These are phyloP conservation scores for Anthopleura xanthogrammica DNA, from an alignment of 92 coral and sea anemone species.

Conservation along the genomic window DNA sequence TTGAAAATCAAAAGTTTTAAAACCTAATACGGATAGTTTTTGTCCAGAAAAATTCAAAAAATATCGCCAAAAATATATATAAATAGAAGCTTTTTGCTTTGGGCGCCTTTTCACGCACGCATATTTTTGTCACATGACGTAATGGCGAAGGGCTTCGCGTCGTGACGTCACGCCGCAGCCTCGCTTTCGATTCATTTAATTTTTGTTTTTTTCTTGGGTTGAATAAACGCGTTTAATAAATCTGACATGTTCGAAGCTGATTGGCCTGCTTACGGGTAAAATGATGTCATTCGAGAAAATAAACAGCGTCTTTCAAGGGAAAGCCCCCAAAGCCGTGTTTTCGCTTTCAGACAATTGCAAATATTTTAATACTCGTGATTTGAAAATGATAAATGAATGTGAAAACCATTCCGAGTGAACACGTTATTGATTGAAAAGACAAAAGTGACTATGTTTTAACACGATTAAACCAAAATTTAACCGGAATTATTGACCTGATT, in stretches of 20 bases:
- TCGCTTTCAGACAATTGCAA: slow-evolving; percentile 13
- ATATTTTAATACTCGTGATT: not conserved
- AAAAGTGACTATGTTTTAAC: not conserved
- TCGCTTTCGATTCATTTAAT: slow-evolving; percentile 53
- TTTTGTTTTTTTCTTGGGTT: slow-evolving; percentile 35
- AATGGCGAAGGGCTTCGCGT: slow-evolving; percentile 60
- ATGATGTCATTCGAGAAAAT: slow-evolving; percentile 21
- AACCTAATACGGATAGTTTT: slow-evolving; percentile 3
- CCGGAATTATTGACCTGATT: not conserved
- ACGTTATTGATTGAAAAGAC: not conserved
- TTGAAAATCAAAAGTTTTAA: not conserved
- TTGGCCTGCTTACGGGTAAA: slow-evolving; percentile 41
- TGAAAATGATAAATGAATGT: not conserved
- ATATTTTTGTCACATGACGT: slow-evolving; percentile 99
- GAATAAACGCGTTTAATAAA: slow-evolving; percentile 14
- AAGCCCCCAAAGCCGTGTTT: slow-evolving; percentile 5
- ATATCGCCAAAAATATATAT: slow-evolving; percentile 53
- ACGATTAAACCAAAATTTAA: not conserved
- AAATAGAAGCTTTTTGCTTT: slow-evolving; percentile 45
- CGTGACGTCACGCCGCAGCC: slow-evolving; percentile 80
- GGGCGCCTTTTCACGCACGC: slow-evolving; percentile 68
- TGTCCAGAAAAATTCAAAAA: slow-evolving; percentile 38
- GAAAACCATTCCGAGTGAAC: not conserved
- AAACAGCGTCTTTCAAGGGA: slow-evolving; percentile 31
- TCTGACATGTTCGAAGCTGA: slow-evolving; percentile 56